Evolutionary conservation across 2,888 invertebrate genomes (phyloP), one percentile per base, ranked within the genome.

Genomic region (Sinhomidia bicolor): DNA sequence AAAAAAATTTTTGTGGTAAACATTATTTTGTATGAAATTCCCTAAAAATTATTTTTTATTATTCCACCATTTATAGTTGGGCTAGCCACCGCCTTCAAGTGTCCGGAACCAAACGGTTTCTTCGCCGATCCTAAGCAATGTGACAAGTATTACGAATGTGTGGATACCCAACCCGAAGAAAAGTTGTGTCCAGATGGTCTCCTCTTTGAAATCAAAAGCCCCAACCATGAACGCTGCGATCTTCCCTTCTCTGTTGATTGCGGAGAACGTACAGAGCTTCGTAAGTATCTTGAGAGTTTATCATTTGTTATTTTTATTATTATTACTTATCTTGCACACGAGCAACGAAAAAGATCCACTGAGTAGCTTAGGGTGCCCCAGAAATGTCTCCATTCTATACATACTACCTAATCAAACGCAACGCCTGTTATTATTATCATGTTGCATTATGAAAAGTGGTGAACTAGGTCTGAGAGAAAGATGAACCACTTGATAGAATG

Each of bases 241-340:
- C 97, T 97, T 93, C 96, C 97, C 93, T 98, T 97, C 95, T 97
- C 97, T 93, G 97, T 97, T 23, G 98, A 98, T 93, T 98, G 98
- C 93, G 97, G 96, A 80, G 97, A 97, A 93, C 96, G 98, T 93
- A 95, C 96, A 78, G 97, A 97, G 94, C 95, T 98, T 91, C 98
- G 98, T 98, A 95, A 96, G 97, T 96, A 29, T 62, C 32, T 79
- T 26, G n/a, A 6, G 90, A 57, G 10, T 3, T 29, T 57, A 65
- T 41, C 12, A 6, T n/a, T 14, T 47, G 60, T 47, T 78, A 17
- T 41, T 29, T 17, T 1, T 29, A 29, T 29, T 14, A n/a, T 32
- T n/a, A 32, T 74, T 14, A 23, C 74, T 17, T 78, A 6, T 5
- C 12, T 14, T 36, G 12, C 26, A 0, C n/a, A n/a, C n/a, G 41